A percentile compares a stretch with the other conserved stretches of the same genome.
Conservation (phyloP, 2,797 vertebrate species). For the Centroberyx gerrardi region DNA sequence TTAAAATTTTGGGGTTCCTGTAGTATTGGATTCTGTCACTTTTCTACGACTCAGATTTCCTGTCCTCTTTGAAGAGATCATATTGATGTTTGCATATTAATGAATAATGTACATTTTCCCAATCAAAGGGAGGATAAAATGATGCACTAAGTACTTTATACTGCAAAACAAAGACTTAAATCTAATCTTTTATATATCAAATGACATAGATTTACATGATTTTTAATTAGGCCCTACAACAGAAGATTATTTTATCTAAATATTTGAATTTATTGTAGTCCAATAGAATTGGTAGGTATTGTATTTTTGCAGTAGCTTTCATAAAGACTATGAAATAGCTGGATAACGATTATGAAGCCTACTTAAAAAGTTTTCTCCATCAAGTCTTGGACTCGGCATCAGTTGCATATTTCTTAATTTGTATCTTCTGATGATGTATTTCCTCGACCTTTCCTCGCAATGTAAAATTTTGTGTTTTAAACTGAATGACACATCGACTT, state of each 20-base stretch:
- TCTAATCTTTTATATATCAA: slow-evolving; percentile 64
- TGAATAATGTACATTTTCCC: slow-evolving; percentile 70
- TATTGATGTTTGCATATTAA: slow-evolving; percentile 62
- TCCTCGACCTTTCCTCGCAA: slow-evolving; percentile 41
- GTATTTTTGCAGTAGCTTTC: slow-evolving; percentile 60
- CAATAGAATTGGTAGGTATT: slow-evolving; percentile 62
- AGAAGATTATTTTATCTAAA: slow-evolving; percentile 53
- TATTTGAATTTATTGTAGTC: slow-evolving; percentile 58
- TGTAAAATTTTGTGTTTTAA: slow-evolving; percentile 58
- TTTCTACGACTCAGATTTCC: slow-evolving; percentile 69
- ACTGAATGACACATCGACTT: slow-evolving; percentile 28
- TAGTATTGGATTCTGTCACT: slow-evolving; percentile 74
- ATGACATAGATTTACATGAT: slow-evolving; percentile 35
- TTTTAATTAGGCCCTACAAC: slow-evolving; percentile 60
- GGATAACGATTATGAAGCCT: slow-evolving; percentile 28
- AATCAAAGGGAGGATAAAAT: slow-evolving; percentile 63
- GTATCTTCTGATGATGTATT: slow-evolving; percentile 41
- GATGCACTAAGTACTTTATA: slow-evolving; percentile 84
- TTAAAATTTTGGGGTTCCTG: slow-evolving; percentile 71
- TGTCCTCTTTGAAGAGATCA: slow-evolving; percentile 59
- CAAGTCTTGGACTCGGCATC: slow-evolving; percentile 10
- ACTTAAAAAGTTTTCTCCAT: slow-evolving; percentile 36
- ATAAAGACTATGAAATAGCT: slow-evolving; percentile 35
- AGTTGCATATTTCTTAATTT: slow-evolving; percentile 38
- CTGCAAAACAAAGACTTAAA: slow-evolving; percentile 56